Evolutionary conservation across 2,888 invertebrate species (phyloP).

Genomic region (Parascotia fuliginaria): DNA sequence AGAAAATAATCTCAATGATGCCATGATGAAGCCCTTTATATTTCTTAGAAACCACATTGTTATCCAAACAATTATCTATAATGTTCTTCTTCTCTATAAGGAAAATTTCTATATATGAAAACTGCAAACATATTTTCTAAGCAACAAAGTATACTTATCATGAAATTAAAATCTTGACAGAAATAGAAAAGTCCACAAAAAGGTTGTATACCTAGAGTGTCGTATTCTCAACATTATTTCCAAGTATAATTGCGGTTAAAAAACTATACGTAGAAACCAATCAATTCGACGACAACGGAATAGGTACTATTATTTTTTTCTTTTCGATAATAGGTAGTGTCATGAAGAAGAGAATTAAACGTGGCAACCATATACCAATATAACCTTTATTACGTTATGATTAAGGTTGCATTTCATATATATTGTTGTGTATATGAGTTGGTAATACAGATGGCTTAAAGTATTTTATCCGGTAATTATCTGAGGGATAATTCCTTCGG

Average conservation of each 20-base stretch:
- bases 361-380: conserved; percentile 16
- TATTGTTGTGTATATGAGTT: conserved; percentile 20
- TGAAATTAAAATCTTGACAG: conserved; percentile 42
- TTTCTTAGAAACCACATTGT: too few relatives aligned
- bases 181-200: conserved; percentile 29
- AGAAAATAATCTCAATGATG: too few relatives aligned
- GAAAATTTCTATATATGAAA: background rate
- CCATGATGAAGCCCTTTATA: too few relatives aligned
- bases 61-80: too few relatives aligned
- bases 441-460: conserved; percentile 48
- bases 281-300: conserved; percentile 65
- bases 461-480: conserved; percentile 71
- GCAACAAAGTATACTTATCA: background rate
- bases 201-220: conserved; percentile 34
- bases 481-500: conserved; percentile 61
- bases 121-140: background rate
- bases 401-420: conserved; percentile 40
- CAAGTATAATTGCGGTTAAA: conserved; percentile 59
- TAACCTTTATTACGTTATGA: background rate
- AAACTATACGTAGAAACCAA: conserved; percentile 70
- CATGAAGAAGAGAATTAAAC: conserved; percentile 43
- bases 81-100: too few relatives aligned
- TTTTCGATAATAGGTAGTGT: conserved; percentile 59
- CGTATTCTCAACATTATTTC: conserved; percentile 50
- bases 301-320: conserved; percentile 57